These are phyloP conservation scores for Yoshiicerus persimilis DNA, from an alignment of 1,140 invertebrate genomes.

Conservation along the genomic window DNA sequence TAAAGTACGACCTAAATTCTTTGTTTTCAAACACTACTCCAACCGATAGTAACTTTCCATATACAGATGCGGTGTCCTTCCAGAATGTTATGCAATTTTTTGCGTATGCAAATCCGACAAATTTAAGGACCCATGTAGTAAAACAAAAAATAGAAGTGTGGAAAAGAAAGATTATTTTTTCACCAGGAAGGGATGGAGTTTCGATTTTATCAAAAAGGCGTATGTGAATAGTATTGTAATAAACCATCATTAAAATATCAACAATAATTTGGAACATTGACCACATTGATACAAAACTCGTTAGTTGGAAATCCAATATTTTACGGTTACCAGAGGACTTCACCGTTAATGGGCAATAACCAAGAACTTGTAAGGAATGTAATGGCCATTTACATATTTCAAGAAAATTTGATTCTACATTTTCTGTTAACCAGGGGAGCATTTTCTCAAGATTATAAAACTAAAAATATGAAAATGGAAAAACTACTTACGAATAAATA, in stretches of 20 bases:
- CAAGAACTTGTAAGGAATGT: neutral
- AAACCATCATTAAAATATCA: neutral
- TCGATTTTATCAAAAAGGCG: neutral
- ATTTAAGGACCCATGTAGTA: neutral
- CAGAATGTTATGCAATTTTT: neutral
- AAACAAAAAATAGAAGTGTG: neutral
- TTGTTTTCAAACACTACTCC: neutral
- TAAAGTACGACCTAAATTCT: neutral
- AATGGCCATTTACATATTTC: neutral
- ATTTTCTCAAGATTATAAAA: too few relatives aligned
- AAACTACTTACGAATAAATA: too few relatives aligned
- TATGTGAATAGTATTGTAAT: neutral
- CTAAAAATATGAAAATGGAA: too few relatives aligned
- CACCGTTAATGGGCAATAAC: neutral
- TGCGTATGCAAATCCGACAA: neutral
- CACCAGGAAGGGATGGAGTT: neutral
- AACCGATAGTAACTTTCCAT: neutral
- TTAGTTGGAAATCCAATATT: neutral
- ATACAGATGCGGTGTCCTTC: neutral
- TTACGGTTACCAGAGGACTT: neutral
- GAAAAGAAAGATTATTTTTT: neutral
- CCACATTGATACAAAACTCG: neutral
- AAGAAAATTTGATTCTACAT: neutral
- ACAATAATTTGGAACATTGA: neutral
- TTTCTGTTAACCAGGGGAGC: neutral